Base-by-base conservation (phyloP, 2,797 vertebrate genomes). In the Ptychadena robeensis region DNA sequence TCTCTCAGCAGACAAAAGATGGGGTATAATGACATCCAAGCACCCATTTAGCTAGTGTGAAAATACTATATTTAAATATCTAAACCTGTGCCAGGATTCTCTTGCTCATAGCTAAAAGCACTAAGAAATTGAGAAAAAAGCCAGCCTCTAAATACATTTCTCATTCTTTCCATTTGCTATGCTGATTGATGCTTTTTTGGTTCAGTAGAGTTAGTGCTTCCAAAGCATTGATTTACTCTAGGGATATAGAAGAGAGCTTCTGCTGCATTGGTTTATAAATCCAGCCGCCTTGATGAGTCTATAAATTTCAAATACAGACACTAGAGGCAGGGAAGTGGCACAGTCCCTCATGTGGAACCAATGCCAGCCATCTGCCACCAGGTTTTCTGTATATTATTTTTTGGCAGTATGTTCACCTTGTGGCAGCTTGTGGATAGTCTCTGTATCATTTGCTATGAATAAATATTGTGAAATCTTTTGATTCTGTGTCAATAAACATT, bases 11-110 rank as follows among this genome's bases (percentile, higher is more conserved):
- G 8, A 81, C 34, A 34, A 61, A 81, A 73, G 28, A 74, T 77
- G 73, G 63, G 28, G 5, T 82, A 79, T 65, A 67, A 84, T 79
- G 81, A 78, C 25, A 89, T 86, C 64, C 81, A 9, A 25, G 72
- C 40, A 61, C 3, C 71, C 81, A 30, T 74, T 74, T 53, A 22
- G 80, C 86, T 32, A 11, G 4, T 85, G 72, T 10, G 70, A 86
- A 75, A 78, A 38, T 82, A 84, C 74, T 48, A 84, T 69, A 80
- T 85, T 85, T 85, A 85, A 75, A 76, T 81, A 80, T 85, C 61
- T 80, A 80, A 34, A 59, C 38, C 57, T 11, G 37, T 76, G 83
- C 83, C 83, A 85, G 81, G 83, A 64, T 71, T 85, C 35, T 40
- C 28, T 38, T 76, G 64, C 78, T 68, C 37, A 70, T 30, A 66